phyloP scores from a whole-genome alignment of 2,113 vertebrate genomes.

The Cyanoderma ruficeps region DNA sequence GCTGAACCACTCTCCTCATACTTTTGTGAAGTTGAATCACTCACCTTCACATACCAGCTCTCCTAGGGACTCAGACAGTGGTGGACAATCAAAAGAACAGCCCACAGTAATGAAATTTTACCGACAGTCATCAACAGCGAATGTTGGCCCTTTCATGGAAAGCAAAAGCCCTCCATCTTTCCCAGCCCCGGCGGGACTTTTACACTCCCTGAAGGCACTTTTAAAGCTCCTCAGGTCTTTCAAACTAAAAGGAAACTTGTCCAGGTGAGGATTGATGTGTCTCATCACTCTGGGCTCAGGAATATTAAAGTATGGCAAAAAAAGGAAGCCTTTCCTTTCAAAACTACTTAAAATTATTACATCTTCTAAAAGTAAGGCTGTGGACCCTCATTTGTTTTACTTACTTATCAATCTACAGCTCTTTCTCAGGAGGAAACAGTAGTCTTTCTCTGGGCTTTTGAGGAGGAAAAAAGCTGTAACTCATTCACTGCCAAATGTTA shows the following conservation, averaged over 20 bases:
- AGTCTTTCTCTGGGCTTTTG: neutral
- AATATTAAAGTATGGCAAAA: slow-evolving; percentile 14
- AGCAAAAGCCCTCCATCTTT: neutral
- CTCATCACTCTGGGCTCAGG: neutral
- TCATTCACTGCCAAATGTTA: neutral
- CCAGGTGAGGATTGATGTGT: neutral
- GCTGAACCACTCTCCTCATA: neutral
- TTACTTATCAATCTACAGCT: neutral
- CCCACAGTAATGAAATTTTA: neutral
- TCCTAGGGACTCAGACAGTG: neutral
- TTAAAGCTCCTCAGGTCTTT: neutral
- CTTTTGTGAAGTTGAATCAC: neutral
- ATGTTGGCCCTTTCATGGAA: neutral
- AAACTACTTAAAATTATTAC: neutral
- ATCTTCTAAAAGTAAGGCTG: neutral
- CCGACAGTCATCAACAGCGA: neutral
- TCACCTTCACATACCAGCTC: neutral
- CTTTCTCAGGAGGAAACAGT: neutral
- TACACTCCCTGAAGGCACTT: neutral
- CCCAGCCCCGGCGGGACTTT: neutral
- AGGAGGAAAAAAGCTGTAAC: neutral
- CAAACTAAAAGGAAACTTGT: neutral
- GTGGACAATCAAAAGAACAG: neutral
- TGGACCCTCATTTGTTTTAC: slow-evolving; percentile 1
- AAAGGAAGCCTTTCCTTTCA: slow-evolving; percentile 16